Base-by-base conservation (phyloP, 2,797 vertebrate species). In the Orientallactaga sibirica region DNA sequence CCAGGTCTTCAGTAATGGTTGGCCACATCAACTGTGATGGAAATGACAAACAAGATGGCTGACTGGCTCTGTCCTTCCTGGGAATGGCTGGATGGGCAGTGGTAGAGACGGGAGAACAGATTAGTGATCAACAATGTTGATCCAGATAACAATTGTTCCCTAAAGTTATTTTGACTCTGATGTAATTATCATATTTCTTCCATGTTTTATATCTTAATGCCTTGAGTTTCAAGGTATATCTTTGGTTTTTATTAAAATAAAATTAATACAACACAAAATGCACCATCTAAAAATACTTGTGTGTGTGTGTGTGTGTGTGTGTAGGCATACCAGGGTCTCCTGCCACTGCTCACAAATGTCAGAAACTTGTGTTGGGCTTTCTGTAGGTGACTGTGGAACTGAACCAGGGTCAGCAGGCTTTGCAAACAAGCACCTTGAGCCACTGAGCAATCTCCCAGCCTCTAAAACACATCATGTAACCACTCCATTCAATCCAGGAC, bases 211-310 rank as follows among this genome's bases (percentile, higher is more conserved):
- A 85, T 37, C 27, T 58, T 33, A 77, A 77, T 83, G 37, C 27
- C 19, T 86, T 43, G 66, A 77, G 48, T 88, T 92, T 67, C 67
- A 71, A 86, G 80, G 80, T 77, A 24, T 18, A 8, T 41, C 24
- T 55, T 89, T 68, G 79, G 37, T 29, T 95, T 77, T 77, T 58
- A 70, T 64, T 37, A 27, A 76, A 48, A 73, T 77, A 92, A 76
- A 92, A 71, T 52, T 27, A 37, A 37, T 5, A 1, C 22, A 70
- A 83, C 27, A 67, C 82, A 67, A 90, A 90, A 86, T 20, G n/a
- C 27, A 58, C 29, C 58, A 41, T 55, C 79, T 55, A 55, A 55
- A 55, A 55, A 55, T 48, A 48, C 2, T 55, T 55, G 2, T 55
- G 55, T 55, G 55, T 48, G 43, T 48, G 43, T 43, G 43, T 43